These are phyloP conservation scores for Salarias fasciatus DNA, from an alignment of 2,797 vertebrate genomes.

Conservation along the genomic window DNA sequence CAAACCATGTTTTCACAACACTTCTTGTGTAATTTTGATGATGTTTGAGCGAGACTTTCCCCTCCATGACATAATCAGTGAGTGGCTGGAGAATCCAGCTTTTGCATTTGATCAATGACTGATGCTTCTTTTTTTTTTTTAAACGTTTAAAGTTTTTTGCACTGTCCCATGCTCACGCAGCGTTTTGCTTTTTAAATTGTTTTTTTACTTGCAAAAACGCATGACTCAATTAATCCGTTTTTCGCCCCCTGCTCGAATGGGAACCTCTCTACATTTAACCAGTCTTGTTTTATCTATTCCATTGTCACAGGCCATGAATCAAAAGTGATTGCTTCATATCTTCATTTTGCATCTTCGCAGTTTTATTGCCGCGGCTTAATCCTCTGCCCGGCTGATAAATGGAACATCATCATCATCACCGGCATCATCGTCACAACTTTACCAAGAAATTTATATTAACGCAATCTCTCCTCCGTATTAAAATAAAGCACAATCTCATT, in stretches of 20 bases:
- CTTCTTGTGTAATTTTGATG: conserved; percentile 19
- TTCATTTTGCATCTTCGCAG: conserved; percentile 46
- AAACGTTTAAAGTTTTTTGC: conserved; percentile 15
- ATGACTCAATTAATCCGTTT: conserved; percentile 22
- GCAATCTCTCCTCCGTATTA: conserved; percentile 58
- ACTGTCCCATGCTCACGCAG: conserved; percentile 23
- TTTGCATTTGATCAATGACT: conserved; percentile 30
- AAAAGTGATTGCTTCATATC: conserved; percentile 56
- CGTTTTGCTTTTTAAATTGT: conserved; percentile 29
- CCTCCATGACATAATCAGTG: conserved; percentile 7
- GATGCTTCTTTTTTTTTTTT: conserved; percentile 35
- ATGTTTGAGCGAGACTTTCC: conserved; percentile 22
- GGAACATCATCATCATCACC: conserved; percentile 29
- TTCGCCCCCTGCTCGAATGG: conserved; percentile 8
- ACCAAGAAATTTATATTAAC: conserved; percentile 67
- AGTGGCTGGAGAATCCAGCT: conserved; percentile 27
- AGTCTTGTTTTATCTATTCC: conserved; percentile 44
- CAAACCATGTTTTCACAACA: conserved; percentile 37
- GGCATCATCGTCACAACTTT: conserved; percentile 53
- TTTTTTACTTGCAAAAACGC: conserved; percentile 29
- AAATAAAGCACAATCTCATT: conserved; percentile 84
- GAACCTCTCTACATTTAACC: conserved; percentile 34
- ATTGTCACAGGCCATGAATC: conserved; percentile 46
- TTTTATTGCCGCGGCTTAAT: conserved; percentile 54
- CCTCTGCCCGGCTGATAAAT: conserved; percentile 56